These are phyloP conservation scores for Varanus salvator DNA, from an alignment of 2,113 vertebrate species.

Conservation along the genomic window DNA sequence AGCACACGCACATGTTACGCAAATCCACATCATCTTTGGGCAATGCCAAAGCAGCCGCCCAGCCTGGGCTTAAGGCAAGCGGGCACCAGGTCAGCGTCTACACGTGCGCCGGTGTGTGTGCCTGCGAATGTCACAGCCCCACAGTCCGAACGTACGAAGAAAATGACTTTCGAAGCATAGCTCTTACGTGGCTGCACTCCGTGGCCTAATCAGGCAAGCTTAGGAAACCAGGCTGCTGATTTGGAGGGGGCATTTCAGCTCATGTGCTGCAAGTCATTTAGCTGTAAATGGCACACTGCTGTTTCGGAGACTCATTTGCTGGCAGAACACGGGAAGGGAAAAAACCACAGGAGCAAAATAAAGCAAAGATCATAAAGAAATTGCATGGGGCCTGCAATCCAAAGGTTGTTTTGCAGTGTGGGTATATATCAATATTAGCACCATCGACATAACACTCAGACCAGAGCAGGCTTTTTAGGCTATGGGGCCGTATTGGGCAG, in stretches of 20 bases:
- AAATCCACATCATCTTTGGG: no score
- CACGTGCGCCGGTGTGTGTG: no score
- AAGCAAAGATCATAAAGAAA: neutral
- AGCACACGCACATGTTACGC: no score
- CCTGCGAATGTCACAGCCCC: neutral
- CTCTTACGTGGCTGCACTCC: constrained; percentile 5
- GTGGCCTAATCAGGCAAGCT: neutral
- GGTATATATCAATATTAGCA: no score
- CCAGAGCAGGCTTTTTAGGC: no score
- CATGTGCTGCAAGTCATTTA: neutral
- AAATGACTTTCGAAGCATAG: constrained; percentile 41
- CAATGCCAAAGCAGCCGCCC: no score
- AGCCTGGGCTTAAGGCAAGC: neutral
- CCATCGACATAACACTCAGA: no score
- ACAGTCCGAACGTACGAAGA: neutral
- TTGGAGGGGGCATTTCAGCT: constrained; percentile 15
- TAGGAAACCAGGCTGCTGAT: constrained; percentile 49
- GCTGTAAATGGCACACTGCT: neutral
- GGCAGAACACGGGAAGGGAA: neutral
- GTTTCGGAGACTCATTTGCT: neutral
- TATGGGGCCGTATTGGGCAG: no score
- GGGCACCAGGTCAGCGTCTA: neutral
- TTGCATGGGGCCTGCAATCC: neutral
- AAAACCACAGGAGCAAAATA: neutral
- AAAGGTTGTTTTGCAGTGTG: neutral